Percentiles rank a stretch among this genome's conserved stretches.
Conservation (phyloP, 2,113 vertebrate genomes). For the Dascyllus trimaculatus region DNA sequence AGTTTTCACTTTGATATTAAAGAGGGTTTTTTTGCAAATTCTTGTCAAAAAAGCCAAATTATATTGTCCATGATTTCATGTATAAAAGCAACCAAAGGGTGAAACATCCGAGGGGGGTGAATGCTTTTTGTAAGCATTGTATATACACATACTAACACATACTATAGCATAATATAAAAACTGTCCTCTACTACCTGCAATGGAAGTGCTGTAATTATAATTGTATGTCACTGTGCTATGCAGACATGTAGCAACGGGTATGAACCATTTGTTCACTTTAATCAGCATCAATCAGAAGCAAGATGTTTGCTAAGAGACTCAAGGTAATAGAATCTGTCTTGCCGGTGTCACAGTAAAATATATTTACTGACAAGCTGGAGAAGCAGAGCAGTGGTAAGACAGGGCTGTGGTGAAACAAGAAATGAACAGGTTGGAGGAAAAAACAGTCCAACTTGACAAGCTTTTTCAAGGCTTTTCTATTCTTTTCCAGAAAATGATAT, state of each 20-base stretch:
- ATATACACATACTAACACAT: no score
- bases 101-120: no score
- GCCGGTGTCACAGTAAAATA: neutral
- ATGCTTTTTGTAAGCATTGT: no score
- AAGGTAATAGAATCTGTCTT: constrained; percentile 7
- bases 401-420: constrained; percentile 1
- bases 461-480: constrained; percentile 28
- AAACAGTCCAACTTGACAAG: constrained; percentile 1
- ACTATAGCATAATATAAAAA: no score
- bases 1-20: no score
- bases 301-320: neutral
- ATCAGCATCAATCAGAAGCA: constrained; percentile 8
- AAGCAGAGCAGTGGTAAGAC: neutral
- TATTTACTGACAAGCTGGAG: constrained; percentile 3
- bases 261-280: constrained; percentile 15
- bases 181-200: no score
- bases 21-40: no score
- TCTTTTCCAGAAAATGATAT: constrained; percentile 59
- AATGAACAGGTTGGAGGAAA: neutral
- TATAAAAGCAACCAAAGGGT: no score
- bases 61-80: no score
- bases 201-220: neutral
- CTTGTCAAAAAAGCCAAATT: no score
- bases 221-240: neutral
- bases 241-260: constrained; percentile 14